A percentile compares a stretch with the other conserved stretches of the same genome.
phyloP scores from a whole-genome alignment of 2,113 vertebrate genomes.

The Calyptomena viridis region DNA sequence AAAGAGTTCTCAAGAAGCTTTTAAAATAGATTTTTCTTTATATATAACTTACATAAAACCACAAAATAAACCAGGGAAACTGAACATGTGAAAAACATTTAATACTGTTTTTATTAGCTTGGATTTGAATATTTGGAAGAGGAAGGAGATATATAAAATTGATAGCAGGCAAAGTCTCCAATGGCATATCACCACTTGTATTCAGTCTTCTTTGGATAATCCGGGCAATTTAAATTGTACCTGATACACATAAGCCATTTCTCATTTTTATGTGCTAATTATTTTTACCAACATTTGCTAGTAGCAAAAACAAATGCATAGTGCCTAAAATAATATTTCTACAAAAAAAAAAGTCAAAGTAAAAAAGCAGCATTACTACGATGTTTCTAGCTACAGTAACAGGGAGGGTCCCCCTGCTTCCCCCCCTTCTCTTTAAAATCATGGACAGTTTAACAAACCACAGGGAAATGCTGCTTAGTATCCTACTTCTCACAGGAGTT shows the following conservation, averaged over 20 bases:
- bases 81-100: not conserved
- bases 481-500: not conserved
- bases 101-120: not conserved
- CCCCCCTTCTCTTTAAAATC: not conserved
- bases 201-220: not conserved
- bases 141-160: not conserved
- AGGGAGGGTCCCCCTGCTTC: not conserved
- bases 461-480: not conserved
- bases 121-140: not conserved
- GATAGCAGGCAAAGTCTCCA: not conserved
- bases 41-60: not conserved
- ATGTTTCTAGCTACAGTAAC: not conserved
- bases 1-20: slow-evolving; percentile 15
- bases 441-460: not conserved
- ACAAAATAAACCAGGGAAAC: not conserved
- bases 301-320: not conserved
- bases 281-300: not conserved
- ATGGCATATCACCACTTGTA: not conserved
- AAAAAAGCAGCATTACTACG: not conserved
- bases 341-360: not conserved
- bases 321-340: not conserved
- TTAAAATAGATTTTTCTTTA: slow-evolving; percentile 8
- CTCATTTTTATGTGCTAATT: not conserved
- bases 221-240: not conserved
- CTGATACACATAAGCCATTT: not conserved